Conservation (phyloP, 2,888 invertebrate species). For the Crossocerus cetratus region DNA sequence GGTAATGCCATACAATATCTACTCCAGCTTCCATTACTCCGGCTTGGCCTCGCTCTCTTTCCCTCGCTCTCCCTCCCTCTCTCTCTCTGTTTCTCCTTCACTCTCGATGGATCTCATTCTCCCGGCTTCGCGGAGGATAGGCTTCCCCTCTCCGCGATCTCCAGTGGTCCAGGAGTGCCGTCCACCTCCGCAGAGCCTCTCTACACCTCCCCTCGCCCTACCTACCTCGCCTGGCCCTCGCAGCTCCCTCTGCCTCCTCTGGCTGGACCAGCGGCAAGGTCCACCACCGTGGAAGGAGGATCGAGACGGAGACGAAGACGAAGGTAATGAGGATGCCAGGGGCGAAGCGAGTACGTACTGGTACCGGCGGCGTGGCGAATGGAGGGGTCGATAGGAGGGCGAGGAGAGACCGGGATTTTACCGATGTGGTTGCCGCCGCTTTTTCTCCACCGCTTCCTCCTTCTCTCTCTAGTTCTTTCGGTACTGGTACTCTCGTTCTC, state of each 20-base stretch:
- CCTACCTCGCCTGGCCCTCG: constrained; percentile 54
- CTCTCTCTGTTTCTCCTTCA: constrained; percentile 26
- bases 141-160: constrained; percentile 42
- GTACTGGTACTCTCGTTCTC: constrained; percentile 2
- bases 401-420: constrained; percentile 30
- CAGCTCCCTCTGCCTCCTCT: constrained; percentile 35
- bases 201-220: neutral
- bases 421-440: constrained; percentile 35
- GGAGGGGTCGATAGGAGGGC: constrained; percentile 13
- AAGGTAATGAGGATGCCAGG: constrained; percentile 3
- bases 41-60: constrained; percentile 57
- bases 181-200: constrained; percentile 50
- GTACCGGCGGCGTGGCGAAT: constrained; percentile 29
- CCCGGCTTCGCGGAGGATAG: constrained; percentile 45
- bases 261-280: constrained; percentile 40
- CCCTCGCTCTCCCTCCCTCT: constrained; percentile 10
- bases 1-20: constrained; percentile 75
- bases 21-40: constrained; percentile 75
- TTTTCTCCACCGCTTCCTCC: constrained; percentile 24
- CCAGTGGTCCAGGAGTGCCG: constrained; percentile 46
- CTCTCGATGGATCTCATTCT: constrained; percentile 1
- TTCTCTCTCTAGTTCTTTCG: constrained; percentile 1
- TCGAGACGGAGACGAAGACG: constrained; percentile 36
- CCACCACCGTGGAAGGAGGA: constrained; percentile 34
- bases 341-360: constrained; percentile 26